These are phyloP conservation scores for Malurus elegans DNA, from an alignment of 2,113 vertebrate species.

Conservation along the genomic window DNA sequence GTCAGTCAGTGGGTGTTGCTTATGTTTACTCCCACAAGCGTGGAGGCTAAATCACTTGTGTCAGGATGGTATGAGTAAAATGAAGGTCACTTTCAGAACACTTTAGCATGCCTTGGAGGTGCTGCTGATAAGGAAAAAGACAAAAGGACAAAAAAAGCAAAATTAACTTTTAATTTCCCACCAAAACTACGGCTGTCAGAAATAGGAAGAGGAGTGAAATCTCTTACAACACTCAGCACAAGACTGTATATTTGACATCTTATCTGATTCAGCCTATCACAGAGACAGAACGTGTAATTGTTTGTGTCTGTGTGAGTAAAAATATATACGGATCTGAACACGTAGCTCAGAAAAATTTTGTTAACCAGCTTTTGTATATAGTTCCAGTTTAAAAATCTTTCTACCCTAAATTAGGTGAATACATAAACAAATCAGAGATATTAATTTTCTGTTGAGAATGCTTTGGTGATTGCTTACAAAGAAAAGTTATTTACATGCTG, in stretches of 20 bases:
- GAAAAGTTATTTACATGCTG: slow-evolving; percentile 63
- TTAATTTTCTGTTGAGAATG: slow-evolving; percentile 62
- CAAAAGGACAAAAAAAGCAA: slow-evolving; percentile 66
- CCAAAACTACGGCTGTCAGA: slow-evolving; percentile 45
- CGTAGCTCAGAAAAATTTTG: slow-evolving; percentile 14
- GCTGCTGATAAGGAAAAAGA: slow-evolving; percentile 70
- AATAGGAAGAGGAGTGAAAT: slow-evolving; percentile 6
- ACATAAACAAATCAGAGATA: slow-evolving; percentile 62
- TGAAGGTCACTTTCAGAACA: slow-evolving; percentile 74
- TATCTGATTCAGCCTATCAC: slow-evolving; percentile 43
- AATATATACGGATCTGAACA: slow-evolving; percentile 15
- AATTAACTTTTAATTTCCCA: slow-evolving; percentile 74
- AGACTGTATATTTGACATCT: slow-evolving; percentile 30
- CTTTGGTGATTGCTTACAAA: slow-evolving; percentile 54
- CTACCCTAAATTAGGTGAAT: slow-evolving; percentile 53
- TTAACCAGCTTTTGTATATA: slow-evolving; percentile 5
- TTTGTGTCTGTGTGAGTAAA: neutral
- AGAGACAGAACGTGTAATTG: slow-evolving; percentile 1
- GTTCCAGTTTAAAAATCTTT: slow-evolving; percentile 33
- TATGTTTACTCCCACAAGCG: slow-evolving; percentile 62
- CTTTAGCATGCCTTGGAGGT: slow-evolving; percentile 63
- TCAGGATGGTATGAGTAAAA: slow-evolving; percentile 69
- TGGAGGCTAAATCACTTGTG: slow-evolving; percentile 64
- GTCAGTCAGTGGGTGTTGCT: slow-evolving; percentile 49
- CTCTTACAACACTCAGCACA: neutral